phyloP scores from a whole-genome alignment of 2,888 invertebrate species.

The Cheilosia variabilis region DNA sequence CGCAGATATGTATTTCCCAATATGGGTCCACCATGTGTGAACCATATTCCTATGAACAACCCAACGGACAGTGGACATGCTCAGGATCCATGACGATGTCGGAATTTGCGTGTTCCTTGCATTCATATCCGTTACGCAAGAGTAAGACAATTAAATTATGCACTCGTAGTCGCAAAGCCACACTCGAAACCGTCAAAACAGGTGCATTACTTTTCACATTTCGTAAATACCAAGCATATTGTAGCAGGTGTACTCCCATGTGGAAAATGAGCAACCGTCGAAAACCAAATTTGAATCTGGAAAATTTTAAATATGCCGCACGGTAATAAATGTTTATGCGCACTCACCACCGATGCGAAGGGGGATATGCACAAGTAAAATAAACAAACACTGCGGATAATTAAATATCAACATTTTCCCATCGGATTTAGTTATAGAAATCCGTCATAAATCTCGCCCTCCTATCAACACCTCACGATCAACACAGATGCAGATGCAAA shows the following conservation, averaged over 20 bases:
- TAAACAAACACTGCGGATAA: constrained; percentile 73
- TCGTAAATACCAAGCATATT: neutral
- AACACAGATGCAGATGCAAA: constrained; percentile 65
- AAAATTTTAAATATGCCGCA: constrained; percentile 21
- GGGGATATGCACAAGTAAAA: constrained; percentile 45
- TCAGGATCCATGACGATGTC: constrained; percentile 64
- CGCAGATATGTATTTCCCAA: too few species aligned
- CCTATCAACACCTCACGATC: constrained; percentile 70
- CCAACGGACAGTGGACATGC: constrained; percentile 23
- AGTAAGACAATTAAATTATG: constrained; percentile 63
- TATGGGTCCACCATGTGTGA: too few species aligned
- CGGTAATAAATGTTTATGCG: constrained; percentile 15
- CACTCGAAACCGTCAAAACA: constrained; percentile 30
- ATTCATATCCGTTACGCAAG: constrained; percentile 64
- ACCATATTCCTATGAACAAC: neutral
- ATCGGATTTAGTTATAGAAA: constrained; percentile 52
- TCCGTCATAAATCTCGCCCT: constrained; percentile 69
- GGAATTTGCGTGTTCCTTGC: constrained; percentile 64
- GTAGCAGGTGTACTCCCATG: constrained; percentile 33
- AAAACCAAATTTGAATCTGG: constrained; percentile 18
- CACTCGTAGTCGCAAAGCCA: constrained; percentile 56
- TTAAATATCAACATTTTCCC: constrained; percentile 72
- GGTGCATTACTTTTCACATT: constrained; percentile 23
- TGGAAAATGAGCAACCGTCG: constrained; percentile 50
- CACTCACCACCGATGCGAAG: constrained; percentile 23